These are phyloP conservation scores for Malurus alboscapulatus DNA, from an alignment of 2,113 vertebrate species.

Conservation along the genomic window DNA sequence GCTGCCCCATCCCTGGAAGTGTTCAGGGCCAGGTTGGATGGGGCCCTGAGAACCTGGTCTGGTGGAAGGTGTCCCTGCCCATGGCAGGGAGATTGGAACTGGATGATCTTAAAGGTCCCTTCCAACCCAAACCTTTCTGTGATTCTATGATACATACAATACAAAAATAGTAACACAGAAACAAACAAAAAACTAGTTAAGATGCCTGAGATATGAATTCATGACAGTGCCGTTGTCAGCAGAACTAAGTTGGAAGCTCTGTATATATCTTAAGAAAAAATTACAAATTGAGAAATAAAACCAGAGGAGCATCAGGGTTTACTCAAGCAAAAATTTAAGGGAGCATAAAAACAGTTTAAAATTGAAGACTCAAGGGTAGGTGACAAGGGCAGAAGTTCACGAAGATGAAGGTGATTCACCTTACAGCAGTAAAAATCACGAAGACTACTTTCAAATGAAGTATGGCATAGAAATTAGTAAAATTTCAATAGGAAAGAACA, in stretches of 20 bases:
- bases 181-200: neutral
- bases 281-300: neutral
- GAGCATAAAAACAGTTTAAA: neutral
- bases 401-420: neutral
- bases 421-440: neutral
- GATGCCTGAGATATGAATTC: neutral
- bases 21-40: neutral
- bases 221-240: rapidly evolving
- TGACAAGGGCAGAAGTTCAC: neutral
- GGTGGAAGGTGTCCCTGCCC: neutral
- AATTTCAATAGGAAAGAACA: neutral
- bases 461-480: neutral
- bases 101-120: neutral
- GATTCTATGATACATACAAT: neutral
- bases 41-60: neutral
- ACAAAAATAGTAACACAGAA: neutral
- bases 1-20: neutral
- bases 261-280: neutral
- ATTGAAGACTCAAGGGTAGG: neutral
- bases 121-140: neutral
- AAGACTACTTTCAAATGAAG: neutral
- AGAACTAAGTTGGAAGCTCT: neutral
- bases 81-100: neutral
- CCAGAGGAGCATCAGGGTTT: rapidly evolving
- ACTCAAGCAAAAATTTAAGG: neutral